Evolutionary conservation across 1,140 invertebrate genomes (phyloP).

Genomic region (Drosophila mauritiana): DNA sequence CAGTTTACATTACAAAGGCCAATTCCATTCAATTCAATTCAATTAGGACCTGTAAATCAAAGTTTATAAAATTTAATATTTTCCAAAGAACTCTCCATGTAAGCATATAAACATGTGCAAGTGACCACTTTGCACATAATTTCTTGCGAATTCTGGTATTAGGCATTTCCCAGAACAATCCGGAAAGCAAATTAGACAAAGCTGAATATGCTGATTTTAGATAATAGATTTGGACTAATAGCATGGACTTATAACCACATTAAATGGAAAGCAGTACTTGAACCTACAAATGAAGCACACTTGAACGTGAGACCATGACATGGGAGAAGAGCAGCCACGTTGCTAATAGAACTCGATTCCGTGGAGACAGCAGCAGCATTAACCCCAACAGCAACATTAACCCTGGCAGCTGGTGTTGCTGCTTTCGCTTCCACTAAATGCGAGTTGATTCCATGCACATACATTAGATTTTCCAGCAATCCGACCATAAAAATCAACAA

Average conservation of each 20-base stretch:
- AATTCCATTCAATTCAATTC: not conserved
- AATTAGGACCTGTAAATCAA: too few species aligned
- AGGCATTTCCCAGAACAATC: too few species aligned
- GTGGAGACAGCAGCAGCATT: not conserved
- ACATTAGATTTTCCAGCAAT: slow-evolving; percentile 55
- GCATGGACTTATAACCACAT: too few species aligned
- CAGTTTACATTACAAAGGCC: not conserved
- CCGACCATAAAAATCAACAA: slow-evolving; percentile 74
- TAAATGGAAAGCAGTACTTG: too few species aligned
- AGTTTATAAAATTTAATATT: not conserved
- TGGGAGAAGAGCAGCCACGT: not conserved
- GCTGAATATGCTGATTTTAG: too few species aligned
- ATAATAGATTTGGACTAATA: too few species aligned
- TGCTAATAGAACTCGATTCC: not conserved
- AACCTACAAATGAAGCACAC: not conserved
- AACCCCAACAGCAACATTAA: slow-evolving; percentile 7
- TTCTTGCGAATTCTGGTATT: too few species aligned
- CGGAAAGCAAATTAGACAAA: too few species aligned
- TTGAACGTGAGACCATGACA: not conserved
- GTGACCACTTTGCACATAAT: too few species aligned
- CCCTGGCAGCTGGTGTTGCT: slow-evolving; percentile 15
- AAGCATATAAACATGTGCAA: too few species aligned
- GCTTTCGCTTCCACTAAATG: slow-evolving; percentile 22
- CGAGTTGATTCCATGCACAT: slow-evolving; percentile 27
- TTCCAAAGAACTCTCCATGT: not conserved